phyloP scores from a whole-genome alignment of 2,888 invertebrate genomes.

The Phragmatobia fuliginosa region DNA sequence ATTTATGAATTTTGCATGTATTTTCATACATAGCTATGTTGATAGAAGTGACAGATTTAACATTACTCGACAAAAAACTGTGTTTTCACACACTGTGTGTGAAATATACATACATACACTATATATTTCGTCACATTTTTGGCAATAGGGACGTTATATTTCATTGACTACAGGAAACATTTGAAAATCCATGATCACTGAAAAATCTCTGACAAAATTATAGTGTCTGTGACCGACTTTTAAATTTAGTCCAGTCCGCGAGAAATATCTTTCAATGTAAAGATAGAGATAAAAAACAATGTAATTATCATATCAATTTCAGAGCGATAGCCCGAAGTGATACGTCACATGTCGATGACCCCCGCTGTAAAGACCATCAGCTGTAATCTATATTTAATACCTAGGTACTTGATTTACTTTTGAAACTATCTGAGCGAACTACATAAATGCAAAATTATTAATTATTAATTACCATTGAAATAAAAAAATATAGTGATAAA shows the following conservation, averaged over 20 bases:
- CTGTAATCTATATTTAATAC: not conserved
- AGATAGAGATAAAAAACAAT: not conserved
- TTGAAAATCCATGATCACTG: not conserved
- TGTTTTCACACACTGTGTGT: not conserved
- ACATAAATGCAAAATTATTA: not conserved
- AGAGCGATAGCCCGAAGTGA: not conserved
- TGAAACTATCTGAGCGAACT: not conserved
- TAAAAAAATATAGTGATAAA: too few species aligned
- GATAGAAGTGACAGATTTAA: too few species aligned
- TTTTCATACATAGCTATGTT: not conserved
- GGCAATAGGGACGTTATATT: not conserved
- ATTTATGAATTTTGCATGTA: not conserved
- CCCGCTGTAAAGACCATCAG: too few species aligned
- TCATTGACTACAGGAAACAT: not conserved
- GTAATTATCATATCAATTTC: slow-evolving; percentile 4
- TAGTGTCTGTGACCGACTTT: not conserved
- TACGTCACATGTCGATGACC: slow-evolving; percentile 1
- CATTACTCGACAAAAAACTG: too few species aligned
- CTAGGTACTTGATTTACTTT: not conserved
- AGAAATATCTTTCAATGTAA: not conserved
- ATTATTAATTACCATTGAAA: too few species aligned
- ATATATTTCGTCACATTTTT: not conserved
- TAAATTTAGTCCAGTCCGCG: not conserved
- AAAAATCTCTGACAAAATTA: not conserved
- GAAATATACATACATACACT: not conserved